Evolutionary conservation across 2,888 invertebrate species (phyloP).

Genomic region (Cotesia congregata): DNA sequence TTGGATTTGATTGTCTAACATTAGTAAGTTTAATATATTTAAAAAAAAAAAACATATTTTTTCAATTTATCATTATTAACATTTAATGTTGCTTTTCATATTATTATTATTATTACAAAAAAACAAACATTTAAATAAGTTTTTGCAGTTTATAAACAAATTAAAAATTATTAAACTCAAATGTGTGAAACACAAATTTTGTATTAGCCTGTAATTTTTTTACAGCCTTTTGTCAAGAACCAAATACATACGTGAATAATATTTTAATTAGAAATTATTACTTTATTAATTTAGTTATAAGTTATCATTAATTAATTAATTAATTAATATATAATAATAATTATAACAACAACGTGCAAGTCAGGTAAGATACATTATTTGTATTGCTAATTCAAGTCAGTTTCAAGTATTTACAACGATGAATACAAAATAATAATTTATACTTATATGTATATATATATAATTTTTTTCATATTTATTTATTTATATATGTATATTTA

Average conservation of each 20-base stretch:
- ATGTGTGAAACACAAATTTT: not conserved
- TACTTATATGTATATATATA: slow-evolving; percentile 57
- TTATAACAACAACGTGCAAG: not conserved
- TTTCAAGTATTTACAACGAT: slow-evolving; percentile 65
- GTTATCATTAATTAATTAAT: not conserved
- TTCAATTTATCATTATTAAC: not conserved
- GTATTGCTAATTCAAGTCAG: slow-evolving; percentile 61
- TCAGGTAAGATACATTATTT: slow-evolving; percentile 57
- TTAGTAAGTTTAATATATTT: slow-evolving; percentile 47
- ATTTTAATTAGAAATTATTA: slow-evolving; percentile 15
- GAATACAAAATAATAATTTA: slow-evolving; percentile 68
- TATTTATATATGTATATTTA: slow-evolving; percentile 46
- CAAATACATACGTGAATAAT: slow-evolving; percentile 23
- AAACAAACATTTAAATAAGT: too few species aligned
- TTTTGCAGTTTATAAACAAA: not conserved
- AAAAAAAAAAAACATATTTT: slow-evolving; percentile 27
- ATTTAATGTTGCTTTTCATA: not conserved
- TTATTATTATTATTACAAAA: not conserved
- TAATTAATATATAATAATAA: not conserved
- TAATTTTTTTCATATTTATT: slow-evolving; percentile 64
- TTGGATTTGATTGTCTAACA: slow-evolving; percentile 61
- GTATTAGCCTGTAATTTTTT: slow-evolving; percentile 8
- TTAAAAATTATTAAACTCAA: not conserved
- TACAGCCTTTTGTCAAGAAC: slow-evolving; percentile 23
- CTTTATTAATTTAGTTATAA: not conserved